phyloP scores from a whole-genome alignment of 2,888 invertebrate genomes.

The Caenorhabditis angaria region DNA sequence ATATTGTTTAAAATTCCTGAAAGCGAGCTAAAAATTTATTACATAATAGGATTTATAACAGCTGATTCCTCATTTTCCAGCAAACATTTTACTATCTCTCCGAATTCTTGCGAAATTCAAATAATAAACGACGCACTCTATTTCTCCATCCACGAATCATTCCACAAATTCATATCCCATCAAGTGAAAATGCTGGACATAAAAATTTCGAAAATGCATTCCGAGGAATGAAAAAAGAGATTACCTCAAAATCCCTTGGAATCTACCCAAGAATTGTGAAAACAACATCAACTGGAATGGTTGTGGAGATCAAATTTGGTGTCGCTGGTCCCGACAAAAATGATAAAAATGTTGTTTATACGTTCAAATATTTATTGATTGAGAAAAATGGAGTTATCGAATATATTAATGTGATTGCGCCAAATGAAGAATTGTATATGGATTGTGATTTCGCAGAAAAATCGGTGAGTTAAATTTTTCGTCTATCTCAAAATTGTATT shows the following conservation, averaged over 20 bases:
- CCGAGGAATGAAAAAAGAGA: constrained; percentile 21
- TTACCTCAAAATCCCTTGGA: constrained; percentile 22
- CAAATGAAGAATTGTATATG: constrained; percentile 19
- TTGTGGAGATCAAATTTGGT: constrained; percentile 37
- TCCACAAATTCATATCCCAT: not conserved
- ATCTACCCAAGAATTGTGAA: constrained; percentile 25
- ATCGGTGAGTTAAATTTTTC: constrained; percentile 9
- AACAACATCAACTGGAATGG: not conserved
- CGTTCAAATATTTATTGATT: constrained; percentile 27
- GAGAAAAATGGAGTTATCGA: constrained; percentile 27
- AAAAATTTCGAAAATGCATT: constrained; percentile 18
- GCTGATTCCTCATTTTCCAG: constrained; percentile 14
- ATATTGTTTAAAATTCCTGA: not conserved
- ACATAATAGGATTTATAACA: too few species aligned
- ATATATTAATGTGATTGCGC: constrained; percentile 33
- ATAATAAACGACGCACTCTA: not conserved
- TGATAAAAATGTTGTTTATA: constrained; percentile 13
- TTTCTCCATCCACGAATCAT: not conserved
- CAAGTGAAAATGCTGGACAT: constrained; percentile 8
- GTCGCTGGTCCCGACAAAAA: constrained; percentile 13
- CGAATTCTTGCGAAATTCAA: constrained; percentile 23
- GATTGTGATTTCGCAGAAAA: constrained; percentile 11
- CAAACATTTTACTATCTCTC: constrained; percentile 34
- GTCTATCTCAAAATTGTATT: not conserved
- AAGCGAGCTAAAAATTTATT: too few species aligned